Conservation (phyloP, 2,113 vertebrate species). For the Miniopterus natalensis region DNA sequence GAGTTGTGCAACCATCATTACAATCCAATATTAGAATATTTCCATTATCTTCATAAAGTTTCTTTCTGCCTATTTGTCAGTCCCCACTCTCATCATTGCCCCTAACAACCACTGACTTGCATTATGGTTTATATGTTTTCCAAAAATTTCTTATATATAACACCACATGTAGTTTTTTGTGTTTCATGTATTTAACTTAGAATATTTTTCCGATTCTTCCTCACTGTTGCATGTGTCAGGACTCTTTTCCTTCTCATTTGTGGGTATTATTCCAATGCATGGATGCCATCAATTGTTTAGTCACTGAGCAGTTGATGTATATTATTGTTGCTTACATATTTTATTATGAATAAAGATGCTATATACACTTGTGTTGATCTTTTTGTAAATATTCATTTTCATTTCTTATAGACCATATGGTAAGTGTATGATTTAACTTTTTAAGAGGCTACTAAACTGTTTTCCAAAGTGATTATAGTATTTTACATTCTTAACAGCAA, state of each 20-base stretch:
- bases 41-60: background rate
- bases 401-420: background rate
- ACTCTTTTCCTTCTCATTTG: background rate
- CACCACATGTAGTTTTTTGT: background rate
- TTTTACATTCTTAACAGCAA: background rate
- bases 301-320: background rate
- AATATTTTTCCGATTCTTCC: background rate
- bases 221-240: background rate
- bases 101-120: background rate
- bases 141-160: background rate
- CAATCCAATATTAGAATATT: background rate
- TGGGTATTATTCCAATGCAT: background rate
- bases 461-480: background rate
- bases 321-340: background rate
- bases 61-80: background rate
- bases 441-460: background rate
- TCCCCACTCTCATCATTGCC: accelerated
- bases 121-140: background rate
- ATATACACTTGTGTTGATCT: background rate
- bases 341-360: background rate
- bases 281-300: background rate
- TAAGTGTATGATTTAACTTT: background rate
- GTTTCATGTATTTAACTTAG: background rate
- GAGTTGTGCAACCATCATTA: background rate
- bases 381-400: conserved; percentile 17